Conservation (phyloP, 2,113 vertebrate species). For the Speoplatyrhinus poulsoni region DNA sequence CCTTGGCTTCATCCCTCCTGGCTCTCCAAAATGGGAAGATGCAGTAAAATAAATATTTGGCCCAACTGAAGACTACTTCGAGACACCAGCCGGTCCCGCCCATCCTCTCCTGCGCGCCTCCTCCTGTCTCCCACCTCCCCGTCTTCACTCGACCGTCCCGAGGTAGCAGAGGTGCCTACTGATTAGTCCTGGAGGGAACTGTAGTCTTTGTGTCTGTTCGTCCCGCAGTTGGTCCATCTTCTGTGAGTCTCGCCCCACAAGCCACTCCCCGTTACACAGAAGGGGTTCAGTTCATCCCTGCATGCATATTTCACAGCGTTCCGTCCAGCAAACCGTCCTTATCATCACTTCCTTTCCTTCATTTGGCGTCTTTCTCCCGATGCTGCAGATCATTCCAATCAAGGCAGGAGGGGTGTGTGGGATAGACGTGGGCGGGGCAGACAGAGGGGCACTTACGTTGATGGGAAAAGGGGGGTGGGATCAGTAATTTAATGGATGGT, state of each 20-base stretch:
- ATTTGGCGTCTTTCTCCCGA: slow-evolving; percentile 21
- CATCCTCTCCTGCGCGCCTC: slow-evolving; percentile 4
- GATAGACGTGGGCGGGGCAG: slow-evolving; percentile 40
- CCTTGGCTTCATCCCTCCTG: too few relatives aligned
- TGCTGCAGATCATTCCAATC: slow-evolving; percentile 65
- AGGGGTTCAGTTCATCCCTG: slow-evolving; percentile 1
- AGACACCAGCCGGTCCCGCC: too few relatives aligned
- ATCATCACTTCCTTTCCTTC: neutral
- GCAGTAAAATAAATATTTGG: too few relatives aligned
- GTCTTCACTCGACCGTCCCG: slow-evolving; percentile 6
- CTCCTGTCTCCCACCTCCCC: slow-evolving; percentile 16
- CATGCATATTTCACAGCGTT: slow-evolving; percentile 4
- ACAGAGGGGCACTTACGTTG: slow-evolving; percentile 63
- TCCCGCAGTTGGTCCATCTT: slow-evolving; percentile 11
- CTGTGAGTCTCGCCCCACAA: neutral
- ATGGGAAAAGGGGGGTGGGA: slow-evolving; percentile 56
- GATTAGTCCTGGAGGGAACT: neutral
- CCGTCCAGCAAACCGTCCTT: neutral
- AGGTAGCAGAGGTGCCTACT: neutral
- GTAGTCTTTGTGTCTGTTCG: neutral
- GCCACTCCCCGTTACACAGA: neutral
- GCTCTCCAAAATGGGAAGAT: too few relatives aligned
- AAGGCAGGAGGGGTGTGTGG: slow-evolving; percentile 40
- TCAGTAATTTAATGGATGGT: slow-evolving; percentile 52
- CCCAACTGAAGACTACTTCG: too few relatives aligned